Evolutionary conservation across 2,888 invertebrate genomes (phyloP), one percentile per base, ranked within the genome.

Genomic region (Scrobipalpa atriplicella): DNA sequence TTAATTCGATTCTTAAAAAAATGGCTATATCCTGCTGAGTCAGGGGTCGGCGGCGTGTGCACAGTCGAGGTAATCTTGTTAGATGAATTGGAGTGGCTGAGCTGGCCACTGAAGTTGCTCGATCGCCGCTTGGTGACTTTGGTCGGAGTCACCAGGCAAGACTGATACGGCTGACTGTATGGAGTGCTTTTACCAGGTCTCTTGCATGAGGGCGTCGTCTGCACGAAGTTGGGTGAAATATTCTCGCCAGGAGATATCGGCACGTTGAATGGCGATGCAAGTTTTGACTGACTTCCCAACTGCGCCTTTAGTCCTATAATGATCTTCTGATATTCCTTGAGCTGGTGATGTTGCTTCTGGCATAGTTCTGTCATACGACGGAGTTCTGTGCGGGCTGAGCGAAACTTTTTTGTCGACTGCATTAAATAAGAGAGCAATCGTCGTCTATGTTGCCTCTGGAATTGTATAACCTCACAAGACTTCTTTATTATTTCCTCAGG

Each of bases 401-500:
- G 83, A 72, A 92, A 93, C 73, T 93, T 93, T 73, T 91, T 92
- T 9, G 90, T 89, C 82, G 93, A 90, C 78, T 91, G 90, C 68
- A 93, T 81, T 76, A 93, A 87, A 78, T 92, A 91, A 13, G 92
- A 89, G 56, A 93, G 76, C 69, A 93, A 80, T 64, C 91, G 85
- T 67, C 89, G 81, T 67, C 93, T 84, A 69, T 93, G 93, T 72
- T 92, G 89, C 75, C 83, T 87, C 77, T 93, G 93, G 78, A 93
- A 93, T 70, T 91, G 88, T 74, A 93, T 77, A 71, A 93, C 90
- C 81, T 90, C 89, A 73, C 86, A 87, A 67, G 89, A 83, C 75
- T 92, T 93, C 73, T 86, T 88, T 68, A 93, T 84, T 71, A 93
- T 82, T 76, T 93, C 93, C 73, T 92, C 92, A 2, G 93, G 93